phyloP scores from a whole-genome alignment of 92 coral and sea anemone genomes.

The Ricordea florida region DNA sequence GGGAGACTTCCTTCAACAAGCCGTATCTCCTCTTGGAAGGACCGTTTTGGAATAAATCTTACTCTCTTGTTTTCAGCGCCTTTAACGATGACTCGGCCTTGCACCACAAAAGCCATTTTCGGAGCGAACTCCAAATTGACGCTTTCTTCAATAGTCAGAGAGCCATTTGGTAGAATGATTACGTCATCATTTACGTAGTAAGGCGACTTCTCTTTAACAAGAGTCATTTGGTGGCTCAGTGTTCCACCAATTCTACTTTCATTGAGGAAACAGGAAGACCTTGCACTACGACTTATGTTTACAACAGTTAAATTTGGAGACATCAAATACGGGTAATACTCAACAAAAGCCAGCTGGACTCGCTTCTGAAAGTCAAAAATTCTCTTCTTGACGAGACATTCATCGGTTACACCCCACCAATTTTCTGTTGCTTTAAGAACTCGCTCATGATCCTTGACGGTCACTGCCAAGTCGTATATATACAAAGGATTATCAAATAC shows the following conservation, averaged over 20 bases:
- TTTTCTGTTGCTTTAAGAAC: conserved; percentile 27
- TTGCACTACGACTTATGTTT: not conserved
- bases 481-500: conserved; percentile 31
- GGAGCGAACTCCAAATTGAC: conserved; percentile 28
- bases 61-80: conserved; percentile 9
- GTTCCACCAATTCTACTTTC: conserved; percentile 40
- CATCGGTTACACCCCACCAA: conserved; percentile 67
- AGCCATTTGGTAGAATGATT: conserved; percentile 17
- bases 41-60: not conserved
- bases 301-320: not conserved
- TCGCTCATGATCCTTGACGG: not conserved
- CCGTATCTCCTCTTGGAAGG: not conserved
- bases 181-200: conserved; percentile 43
- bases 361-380: conserved; percentile 42
- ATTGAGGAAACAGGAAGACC: not conserved
- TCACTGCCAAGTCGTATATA: conserved; percentile 21
- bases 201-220: conserved; percentile 6
- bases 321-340: conserved; percentile 42
- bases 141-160: conserved; percentile 24
- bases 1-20: conserved; percentile 27
- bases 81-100: conserved; percentile 3
- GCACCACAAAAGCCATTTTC: conserved; percentile 1
- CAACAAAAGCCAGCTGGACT: conserved; percentile 7
- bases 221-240: not conserved
- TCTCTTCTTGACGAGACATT: conserved; percentile 5